Evolutionary conservation across 1,140 invertebrate genomes (phyloP).

Genomic region (Periplaneta americana): DNA sequence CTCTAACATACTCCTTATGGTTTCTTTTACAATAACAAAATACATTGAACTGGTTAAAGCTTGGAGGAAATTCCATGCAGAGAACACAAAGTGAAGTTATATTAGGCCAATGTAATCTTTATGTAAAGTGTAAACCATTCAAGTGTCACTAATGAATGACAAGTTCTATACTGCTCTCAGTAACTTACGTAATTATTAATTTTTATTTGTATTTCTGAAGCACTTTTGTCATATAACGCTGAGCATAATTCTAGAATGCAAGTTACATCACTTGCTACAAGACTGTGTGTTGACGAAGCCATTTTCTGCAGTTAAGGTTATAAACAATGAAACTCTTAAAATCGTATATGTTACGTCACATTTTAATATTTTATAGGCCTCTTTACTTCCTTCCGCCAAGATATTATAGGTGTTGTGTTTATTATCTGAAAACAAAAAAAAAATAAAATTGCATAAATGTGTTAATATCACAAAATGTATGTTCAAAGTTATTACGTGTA

Average conservation of each 20-base stretch:
- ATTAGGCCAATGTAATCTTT: no score
- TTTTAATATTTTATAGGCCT: neutral
- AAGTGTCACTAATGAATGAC: no score
- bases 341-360: neutral
- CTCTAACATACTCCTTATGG: no score
- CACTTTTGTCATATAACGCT: slow-evolving; percentile 1
- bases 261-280: neutral
- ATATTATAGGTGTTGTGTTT: no score
- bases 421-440: neutral
- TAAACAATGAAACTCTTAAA: neutral
- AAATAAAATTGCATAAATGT: no score
- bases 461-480: neutral
- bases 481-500: neutral
- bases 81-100: no score
- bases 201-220: neutral
- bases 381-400: neutral
- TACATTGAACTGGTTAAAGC: no score
- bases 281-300: neutral
- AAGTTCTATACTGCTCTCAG: neutral
- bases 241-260: neutral
- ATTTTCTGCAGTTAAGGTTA: neutral
- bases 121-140: no score
- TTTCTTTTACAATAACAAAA: no score
- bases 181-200: slow-evolving; percentile 2
- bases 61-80: no score